phyloP scores from a whole-genome alignment of 2,888 invertebrate genomes.

The Punctoribates punctum region DNA sequence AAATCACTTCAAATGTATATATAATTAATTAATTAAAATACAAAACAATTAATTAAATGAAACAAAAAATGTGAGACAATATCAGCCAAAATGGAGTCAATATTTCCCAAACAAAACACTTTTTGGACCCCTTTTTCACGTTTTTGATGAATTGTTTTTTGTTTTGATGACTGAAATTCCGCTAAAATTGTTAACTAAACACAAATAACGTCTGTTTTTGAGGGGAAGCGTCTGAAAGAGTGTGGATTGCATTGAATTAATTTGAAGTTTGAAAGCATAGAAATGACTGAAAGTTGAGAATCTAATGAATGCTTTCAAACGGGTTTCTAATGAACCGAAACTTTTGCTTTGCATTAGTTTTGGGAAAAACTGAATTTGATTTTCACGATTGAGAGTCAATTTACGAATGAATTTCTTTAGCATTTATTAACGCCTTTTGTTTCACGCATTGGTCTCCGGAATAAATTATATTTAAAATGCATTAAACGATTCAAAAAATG shows the following conservation, averaged over 20 bases:
- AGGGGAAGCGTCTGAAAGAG: not conserved
- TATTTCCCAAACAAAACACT: not conserved
- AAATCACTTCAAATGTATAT: too few species aligned
- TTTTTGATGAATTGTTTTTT: not conserved
- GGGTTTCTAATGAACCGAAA: not conserved
- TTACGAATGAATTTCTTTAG: not conserved
- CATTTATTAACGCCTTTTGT: not conserved
- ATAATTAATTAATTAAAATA: too few species aligned
- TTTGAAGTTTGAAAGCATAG: too few species aligned
- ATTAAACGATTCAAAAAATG: not conserved
- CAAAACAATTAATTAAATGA: too few species aligned
- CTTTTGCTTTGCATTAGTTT: too few species aligned
- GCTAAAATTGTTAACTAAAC: not conserved
- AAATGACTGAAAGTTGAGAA: too few species aligned
- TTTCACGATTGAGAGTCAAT: not conserved
- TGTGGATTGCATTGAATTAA: not conserved
- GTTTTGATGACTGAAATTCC: not conserved
- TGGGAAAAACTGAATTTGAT: not conserved
- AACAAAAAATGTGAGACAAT: not conserved
- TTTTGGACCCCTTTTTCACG: not conserved
- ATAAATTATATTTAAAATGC: not conserved
- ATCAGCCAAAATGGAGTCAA: not conserved
- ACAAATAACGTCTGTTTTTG: not conserved
- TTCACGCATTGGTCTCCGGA: not conserved
- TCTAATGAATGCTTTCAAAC: not conserved